phyloP scores from a whole-genome alignment of 2,888 invertebrate genomes.

The Himalopsyche kuldschensis region DNA sequence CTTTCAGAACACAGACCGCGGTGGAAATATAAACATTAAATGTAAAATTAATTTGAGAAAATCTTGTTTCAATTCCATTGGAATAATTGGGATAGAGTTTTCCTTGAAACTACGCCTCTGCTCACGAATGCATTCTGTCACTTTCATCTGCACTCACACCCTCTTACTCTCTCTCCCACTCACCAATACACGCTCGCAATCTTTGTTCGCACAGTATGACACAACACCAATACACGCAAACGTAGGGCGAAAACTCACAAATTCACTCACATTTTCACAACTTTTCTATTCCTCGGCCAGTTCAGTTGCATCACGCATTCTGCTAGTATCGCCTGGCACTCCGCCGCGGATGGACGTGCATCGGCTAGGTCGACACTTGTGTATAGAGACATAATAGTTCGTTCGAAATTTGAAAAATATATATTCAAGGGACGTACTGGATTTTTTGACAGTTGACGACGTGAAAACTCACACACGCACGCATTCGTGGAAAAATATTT shows the following conservation, averaged over 20 bases:
- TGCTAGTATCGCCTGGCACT: conserved; percentile 29
- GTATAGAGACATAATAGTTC: neutral
- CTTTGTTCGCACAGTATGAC: neutral
- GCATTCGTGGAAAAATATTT: neutral
- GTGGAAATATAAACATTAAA: too few species aligned
- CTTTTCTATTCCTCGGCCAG: conserved; percentile 3
- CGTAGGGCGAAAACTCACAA: conserved; percentile 1
- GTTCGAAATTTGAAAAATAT: neutral
- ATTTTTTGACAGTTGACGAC: neutral
- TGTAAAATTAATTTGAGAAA: too few species aligned
- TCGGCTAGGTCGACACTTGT: neutral
- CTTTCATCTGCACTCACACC: conserved; percentile 11
- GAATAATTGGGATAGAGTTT: neutral
- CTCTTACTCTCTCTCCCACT: conserved; percentile 7
- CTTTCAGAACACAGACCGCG: too few species aligned
- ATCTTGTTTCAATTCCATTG: too few species aligned
- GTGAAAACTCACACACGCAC: neutral
- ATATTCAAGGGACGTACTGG: neutral
- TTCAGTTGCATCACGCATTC: conserved; percentile 31
- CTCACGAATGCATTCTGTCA: conserved; percentile 9
- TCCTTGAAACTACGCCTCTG: neutral
- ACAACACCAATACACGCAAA: neutral
- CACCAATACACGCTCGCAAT: neutral
- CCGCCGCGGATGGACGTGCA: conserved; percentile 20
- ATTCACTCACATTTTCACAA: conserved; percentile 1